These are phyloP conservation scores for Mobula birostris DNA, from an alignment of 2,113 vertebrate species.

Conservation along the genomic window DNA sequence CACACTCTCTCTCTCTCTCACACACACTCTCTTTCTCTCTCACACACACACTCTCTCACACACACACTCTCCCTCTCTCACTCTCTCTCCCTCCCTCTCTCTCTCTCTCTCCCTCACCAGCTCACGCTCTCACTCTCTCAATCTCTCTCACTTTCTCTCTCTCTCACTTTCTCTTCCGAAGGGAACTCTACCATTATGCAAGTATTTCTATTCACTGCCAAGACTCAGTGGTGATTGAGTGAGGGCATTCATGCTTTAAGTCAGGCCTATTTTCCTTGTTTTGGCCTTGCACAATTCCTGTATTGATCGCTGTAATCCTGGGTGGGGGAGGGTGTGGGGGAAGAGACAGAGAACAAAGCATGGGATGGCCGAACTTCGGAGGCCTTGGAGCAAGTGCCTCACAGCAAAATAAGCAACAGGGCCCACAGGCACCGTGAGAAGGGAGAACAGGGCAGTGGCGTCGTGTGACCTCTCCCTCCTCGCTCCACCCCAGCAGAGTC, in stretches of 20 bases:
- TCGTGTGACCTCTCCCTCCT: not conserved
- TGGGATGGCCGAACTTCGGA: not conserved
- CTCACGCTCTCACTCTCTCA: too few species aligned
- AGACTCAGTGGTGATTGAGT: not conserved
- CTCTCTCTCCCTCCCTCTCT: too few species aligned
- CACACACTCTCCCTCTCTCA: too few species aligned
- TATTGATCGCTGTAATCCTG: slow-evolving; percentile 18
- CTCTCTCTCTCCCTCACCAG: too few species aligned
- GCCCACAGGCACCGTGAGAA: not conserved
- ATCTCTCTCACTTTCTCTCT: too few species aligned
- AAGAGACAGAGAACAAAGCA: not conserved
- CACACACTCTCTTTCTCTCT: too few species aligned
- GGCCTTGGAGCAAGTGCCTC: not conserved
- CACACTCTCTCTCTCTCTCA: too few species aligned
- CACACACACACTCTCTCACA: too few species aligned
- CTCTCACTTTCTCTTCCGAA: not conserved
- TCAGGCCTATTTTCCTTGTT: not conserved
- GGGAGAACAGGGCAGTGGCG: not conserved
- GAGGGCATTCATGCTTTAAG: slow-evolving; percentile 21
- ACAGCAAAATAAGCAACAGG: not conserved
- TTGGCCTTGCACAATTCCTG: not conserved
- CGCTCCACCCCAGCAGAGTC: not conserved
- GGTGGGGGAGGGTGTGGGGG: not conserved
- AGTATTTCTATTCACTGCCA: not conserved
- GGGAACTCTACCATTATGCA: not conserved